Evolutionary conservation across 2,888 invertebrate genomes (phyloP).

Genomic region (Gastrophysa polygoni): DNA sequence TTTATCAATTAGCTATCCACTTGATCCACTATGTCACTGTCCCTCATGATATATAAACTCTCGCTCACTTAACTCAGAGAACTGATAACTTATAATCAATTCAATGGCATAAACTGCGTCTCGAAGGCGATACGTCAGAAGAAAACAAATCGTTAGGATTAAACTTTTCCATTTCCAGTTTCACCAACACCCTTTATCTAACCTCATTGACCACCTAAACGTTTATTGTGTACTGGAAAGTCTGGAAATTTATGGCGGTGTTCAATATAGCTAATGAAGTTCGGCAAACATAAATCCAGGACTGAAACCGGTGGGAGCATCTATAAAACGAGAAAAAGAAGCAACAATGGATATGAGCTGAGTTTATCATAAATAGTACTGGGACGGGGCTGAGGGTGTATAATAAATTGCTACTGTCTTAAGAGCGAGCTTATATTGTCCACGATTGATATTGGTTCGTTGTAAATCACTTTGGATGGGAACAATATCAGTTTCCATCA

Average conservation of each 20-base stretch:
- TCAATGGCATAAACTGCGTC: conserved; percentile 42
- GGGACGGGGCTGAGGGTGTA: not conserved
- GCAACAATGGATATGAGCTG: conserved; percentile 33
- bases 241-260: conserved; percentile 54
- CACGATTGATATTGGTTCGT: too few relatives aligned
- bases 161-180: conserved; percentile 54
- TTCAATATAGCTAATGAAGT: conserved; percentile 59
- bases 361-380: conserved; percentile 27
- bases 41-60: too few relatives aligned
- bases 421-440: too few relatives aligned
- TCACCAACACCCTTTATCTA: conserved; percentile 55
- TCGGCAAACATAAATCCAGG: conserved; percentile 53
- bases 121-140: conserved; percentile 45
- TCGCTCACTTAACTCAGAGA: not conserved
- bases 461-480: too few relatives aligned
- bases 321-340: conserved; percentile 46
- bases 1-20: too few relatives aligned
- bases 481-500: too few relatives aligned
- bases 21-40: too few relatives aligned
- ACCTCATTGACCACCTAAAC: conserved; percentile 55
- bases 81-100: conserved; percentile 36
- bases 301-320: conserved; percentile 42
- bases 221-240: conserved; percentile 54
- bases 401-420: too few relatives aligned
- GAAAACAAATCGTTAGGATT: conserved; percentile 53